phyloP scores from a whole-genome alignment of 2,113 vertebrate genomes.

The Conger conger region DNA sequence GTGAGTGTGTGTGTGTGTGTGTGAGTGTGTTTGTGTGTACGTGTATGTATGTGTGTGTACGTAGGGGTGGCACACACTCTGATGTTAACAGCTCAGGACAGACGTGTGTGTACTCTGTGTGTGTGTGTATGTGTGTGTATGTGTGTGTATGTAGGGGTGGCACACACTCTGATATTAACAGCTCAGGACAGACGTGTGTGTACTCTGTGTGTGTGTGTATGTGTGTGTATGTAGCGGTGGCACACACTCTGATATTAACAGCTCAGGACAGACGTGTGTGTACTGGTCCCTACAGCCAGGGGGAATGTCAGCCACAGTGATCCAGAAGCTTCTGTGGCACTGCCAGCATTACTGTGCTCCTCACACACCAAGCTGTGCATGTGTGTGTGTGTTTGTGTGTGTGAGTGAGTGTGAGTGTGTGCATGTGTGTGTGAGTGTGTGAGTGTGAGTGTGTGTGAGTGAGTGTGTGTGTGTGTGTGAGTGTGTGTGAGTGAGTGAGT shows the following conservation, averaged over 20 bases:
- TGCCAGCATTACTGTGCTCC: no score
- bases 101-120: no score
- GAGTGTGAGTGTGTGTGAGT: not conserved
- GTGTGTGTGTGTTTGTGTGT: constrained; percentile 8
- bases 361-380: no score
- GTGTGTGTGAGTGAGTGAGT: not conserved
- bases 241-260: no score
- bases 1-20: not conserved
- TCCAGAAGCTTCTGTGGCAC: no score
- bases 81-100: no score
- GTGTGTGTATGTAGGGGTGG: constrained; percentile 2
- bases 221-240: not conserved
- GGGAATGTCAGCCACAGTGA: no score
- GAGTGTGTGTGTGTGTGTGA: constrained; percentile 22
- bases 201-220: not conserved
- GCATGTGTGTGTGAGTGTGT: not conserved
- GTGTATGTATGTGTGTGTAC: not conserved
- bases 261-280: no score
- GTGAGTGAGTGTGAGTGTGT: not conserved
- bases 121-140: not conserved
- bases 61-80: no score
- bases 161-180: no score
- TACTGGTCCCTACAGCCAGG: no score
- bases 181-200: no score
- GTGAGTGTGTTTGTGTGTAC: not conserved